phyloP scores from a whole-genome alignment of 2,797 vertebrate species.

The Ispidina picta region DNA sequence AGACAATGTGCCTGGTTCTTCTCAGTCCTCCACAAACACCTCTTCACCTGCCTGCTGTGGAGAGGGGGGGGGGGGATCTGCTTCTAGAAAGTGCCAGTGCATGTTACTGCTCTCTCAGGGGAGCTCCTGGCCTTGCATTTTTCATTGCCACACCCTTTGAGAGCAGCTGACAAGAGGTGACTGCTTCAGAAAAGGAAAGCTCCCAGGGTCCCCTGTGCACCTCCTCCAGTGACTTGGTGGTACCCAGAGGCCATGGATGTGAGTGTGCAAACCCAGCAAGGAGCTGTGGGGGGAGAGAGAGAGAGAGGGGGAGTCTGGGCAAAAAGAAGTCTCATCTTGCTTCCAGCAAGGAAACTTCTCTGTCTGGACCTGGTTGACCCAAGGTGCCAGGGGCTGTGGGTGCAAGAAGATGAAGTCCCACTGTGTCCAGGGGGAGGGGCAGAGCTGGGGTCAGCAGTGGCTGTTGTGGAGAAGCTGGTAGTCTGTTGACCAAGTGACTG shows the following conservation, averaged over 20 bases:
- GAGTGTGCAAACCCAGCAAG: not conserved
- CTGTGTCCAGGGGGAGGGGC: not conserved
- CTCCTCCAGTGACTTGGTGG: not conserved
- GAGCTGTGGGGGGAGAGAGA: not conserved
- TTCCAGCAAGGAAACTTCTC: not conserved
- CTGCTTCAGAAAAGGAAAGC: not conserved
- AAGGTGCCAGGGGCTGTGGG: not conserved
- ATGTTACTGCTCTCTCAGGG: not conserved
- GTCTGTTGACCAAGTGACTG: not conserved
- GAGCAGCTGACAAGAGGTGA: not conserved
- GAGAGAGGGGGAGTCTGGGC: not conserved
- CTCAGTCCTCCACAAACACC: not conserved
- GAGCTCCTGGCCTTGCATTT: not conserved
- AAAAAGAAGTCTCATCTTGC: not conserved
- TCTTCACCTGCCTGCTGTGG: not conserved
- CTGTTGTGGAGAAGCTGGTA: not conserved
- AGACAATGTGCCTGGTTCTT: not conserved
- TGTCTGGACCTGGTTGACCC: fast-evolving
- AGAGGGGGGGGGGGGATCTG: not conserved
- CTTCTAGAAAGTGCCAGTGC: not conserved
- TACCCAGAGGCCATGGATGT: not conserved
- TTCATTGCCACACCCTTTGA: not conserved
- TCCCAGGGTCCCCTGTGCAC: not conserved
- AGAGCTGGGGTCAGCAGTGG: not conserved
- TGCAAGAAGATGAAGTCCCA: not conserved